A percentile compares a stretch with the other conserved stretches of the same genome.
phyloP scores from a whole-genome alignment of 2,888 invertebrate species.

The Dorcus parallelipipedus region DNA sequence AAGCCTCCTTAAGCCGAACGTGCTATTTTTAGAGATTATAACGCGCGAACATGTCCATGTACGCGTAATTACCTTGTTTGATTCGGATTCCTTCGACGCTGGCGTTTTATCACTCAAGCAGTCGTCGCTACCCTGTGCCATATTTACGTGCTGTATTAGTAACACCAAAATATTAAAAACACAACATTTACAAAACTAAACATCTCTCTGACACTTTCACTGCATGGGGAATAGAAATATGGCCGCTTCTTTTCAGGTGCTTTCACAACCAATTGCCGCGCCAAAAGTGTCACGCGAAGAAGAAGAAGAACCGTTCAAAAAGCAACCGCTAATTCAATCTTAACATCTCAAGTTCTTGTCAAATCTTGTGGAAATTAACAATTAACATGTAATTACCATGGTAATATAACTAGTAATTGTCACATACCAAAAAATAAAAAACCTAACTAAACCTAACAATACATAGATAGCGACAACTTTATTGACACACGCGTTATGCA shows the following conservation, averaged over 20 bases:
- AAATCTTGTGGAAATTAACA: neutral
- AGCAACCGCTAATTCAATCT: neutral
- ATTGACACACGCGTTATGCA: too few relatives aligned
- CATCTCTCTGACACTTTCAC: conserved; percentile 47
- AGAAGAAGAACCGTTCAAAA: conserved; percentile 8
- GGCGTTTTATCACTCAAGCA: conserved; percentile 33
- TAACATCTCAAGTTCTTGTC: neutral
- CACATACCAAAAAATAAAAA: neutral
- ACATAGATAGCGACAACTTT: too few relatives aligned
- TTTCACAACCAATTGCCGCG: conserved; percentile 27
- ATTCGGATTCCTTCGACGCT: conserved; percentile 32
- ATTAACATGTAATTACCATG: neutral
- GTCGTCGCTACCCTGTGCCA: conserved; percentile 42
- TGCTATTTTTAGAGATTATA: conserved; percentile 43
- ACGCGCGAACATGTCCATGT: conserved; percentile 41
- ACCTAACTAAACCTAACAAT: too few relatives aligned
- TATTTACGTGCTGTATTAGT: conserved; percentile 36
- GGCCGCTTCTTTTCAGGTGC: conserved; percentile 38
- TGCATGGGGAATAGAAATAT: conserved; percentile 49
- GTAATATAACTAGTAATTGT: neutral
- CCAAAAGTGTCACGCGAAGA: conserved; percentile 10
- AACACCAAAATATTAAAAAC: conserved; percentile 33
- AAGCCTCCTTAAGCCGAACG: conserved; percentile 20
- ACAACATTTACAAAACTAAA: conserved; percentile 37
- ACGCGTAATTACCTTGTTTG: conserved; percentile 42